Base-by-base conservation (phyloP, 1,140 invertebrate genomes). In the Leguminivora glycinivorella region DNA sequence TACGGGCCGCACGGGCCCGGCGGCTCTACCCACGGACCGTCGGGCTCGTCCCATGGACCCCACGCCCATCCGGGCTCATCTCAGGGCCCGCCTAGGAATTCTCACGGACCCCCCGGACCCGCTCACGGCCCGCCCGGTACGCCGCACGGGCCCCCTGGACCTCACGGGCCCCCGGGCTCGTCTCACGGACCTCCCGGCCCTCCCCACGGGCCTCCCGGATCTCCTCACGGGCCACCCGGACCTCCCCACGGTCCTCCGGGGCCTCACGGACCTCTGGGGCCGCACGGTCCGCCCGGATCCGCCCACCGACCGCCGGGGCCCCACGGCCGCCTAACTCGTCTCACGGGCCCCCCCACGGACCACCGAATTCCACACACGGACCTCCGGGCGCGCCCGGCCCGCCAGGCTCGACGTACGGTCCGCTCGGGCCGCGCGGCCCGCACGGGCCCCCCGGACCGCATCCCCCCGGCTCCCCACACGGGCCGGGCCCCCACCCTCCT, bases 41-140 rank as follows among this genome's bases (percentile, higher is more conserved):
- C 56, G 24, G 38, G 12, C 14, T 17, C n/a, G 6, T 19, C 58
- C 0, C 58, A 63, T n/a, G 58, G 24, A 5, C 76, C 91, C 92
- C n/a, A n/a, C n/a, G n/a, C n/a, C n/a, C n/a, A n/a, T n/a, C 47
- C 89, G 88, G 0, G 79, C 90, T 0, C 92, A 90, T 14, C 92
- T 92, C 1, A 87, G 93, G 87, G 93, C 1, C 29, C 29, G 1
- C 56, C 56, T 1, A 38, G 58, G 38, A 68, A 22, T 2, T 6
- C 70, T 52, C 12, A 26, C 14, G 56, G 56, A 10, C 25, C 56
- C 4, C 25, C 29, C 40, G 67, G 69, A 47, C 60, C 75, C 56
- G 71, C 74, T 14, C 75, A 72, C 29, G 72, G 70, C 12, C 74
- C 73, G 26, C 67, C 43, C 63, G 72, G 63, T 12, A 70, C 58